Evolutionary conservation across 2,797 vertebrate species (phyloP).

Genomic region (Gobionotothen gibberifrons): DNA sequence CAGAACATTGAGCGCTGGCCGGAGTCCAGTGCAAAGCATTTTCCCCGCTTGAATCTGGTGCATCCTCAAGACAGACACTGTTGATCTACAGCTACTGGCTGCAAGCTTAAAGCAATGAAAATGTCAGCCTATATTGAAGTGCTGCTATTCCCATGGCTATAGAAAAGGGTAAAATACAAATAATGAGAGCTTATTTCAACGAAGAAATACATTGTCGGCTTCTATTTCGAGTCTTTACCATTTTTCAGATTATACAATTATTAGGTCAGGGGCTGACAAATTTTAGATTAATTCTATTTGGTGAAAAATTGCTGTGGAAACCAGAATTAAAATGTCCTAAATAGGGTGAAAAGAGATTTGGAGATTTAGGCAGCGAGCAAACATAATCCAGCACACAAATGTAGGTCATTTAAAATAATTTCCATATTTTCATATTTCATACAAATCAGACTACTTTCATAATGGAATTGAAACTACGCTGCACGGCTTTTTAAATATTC

Average conservation of each 20-base stretch:
- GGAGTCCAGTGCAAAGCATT: constrained; percentile 80
- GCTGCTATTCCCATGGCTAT: constrained; percentile 19
- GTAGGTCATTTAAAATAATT: constrained; percentile 67
- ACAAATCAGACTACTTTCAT: constrained; percentile 24
- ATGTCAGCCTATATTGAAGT: constrained; percentile 12
- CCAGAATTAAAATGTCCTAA: constrained; percentile 60
- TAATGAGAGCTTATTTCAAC: constrained; percentile 26
- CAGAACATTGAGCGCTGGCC: constrained; percentile 88
- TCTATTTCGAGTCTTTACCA: constrained; percentile 31
- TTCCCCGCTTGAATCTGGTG: constrained; percentile 58
- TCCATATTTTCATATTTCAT: constrained; percentile 47
- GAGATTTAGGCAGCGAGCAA: constrained; percentile 66
- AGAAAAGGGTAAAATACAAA: constrained; percentile 6
- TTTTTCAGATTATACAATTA: constrained; percentile 51
- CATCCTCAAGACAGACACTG: constrained; percentile 56
- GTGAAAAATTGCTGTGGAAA: constrained; percentile 52
- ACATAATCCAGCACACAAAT: constrained; percentile 70
- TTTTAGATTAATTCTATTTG: constrained; percentile 59
- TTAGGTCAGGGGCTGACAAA: constrained; percentile 40
- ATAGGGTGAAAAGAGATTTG: constrained; percentile 74
- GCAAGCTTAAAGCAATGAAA: constrained; percentile 41
- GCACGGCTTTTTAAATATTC: constrained; percentile 10
- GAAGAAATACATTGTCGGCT: constrained; percentile 13
- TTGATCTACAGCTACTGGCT: constrained; percentile 49
- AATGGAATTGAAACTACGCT: constrained; percentile 19